Conservation (phyloP, 2,888 invertebrate species). For the Rhopalosiphum nymphaeae region DNA sequence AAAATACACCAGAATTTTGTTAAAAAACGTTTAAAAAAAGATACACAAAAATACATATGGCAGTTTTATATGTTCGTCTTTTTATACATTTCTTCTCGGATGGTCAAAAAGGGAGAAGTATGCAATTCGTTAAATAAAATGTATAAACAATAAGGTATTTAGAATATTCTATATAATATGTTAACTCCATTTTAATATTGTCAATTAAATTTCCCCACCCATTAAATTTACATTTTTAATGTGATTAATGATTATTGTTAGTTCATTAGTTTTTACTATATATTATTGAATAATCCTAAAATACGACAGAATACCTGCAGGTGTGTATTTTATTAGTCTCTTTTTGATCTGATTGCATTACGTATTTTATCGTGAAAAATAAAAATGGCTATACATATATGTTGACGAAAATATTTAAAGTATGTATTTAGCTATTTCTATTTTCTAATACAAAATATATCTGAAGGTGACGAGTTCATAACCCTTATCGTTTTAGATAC, state of each 20-base stretch:
- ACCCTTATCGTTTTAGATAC: not conserved
- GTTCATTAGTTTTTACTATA: not conserved
- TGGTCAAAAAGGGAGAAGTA: accelerated
- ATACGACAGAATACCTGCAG: not conserved
- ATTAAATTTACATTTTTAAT: not conserved
- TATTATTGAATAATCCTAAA: not conserved
- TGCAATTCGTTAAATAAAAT: not conserved
- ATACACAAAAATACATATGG: not conserved
- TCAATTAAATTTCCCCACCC: not conserved
- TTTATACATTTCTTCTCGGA: not conserved
- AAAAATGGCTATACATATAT: not conserved
- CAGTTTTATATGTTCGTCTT: not conserved
- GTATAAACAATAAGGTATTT: not conserved
- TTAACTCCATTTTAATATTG: not conserved
- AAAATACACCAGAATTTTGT: not conserved
- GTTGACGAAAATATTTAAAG: not conserved
- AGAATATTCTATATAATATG: not conserved
- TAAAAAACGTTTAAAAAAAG: not conserved
- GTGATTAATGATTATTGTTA: not conserved
- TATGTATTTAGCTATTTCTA: not conserved
- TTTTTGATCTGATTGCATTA: not conserved
- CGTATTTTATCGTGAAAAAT: not conserved
- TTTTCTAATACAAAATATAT: not conserved
- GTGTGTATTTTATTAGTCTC: not conserved
- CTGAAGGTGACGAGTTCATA: not conserved